phyloP scores from a whole-genome alignment of 1,140 invertebrate genomes.

The Samia ricini region DNA sequence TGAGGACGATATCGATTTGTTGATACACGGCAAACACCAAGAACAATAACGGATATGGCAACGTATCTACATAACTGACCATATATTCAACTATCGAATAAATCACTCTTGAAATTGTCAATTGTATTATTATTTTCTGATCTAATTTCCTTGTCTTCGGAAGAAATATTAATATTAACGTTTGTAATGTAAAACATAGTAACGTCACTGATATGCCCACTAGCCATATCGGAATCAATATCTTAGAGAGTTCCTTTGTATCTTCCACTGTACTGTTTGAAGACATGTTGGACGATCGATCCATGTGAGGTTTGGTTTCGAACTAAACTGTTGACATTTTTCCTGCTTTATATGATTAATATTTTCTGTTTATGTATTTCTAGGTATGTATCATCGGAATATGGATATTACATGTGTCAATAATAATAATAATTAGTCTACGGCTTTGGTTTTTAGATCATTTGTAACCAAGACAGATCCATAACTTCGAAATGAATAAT shows the following conservation, averaged over 20 bases:
- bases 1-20: slow-evolving; percentile 35
- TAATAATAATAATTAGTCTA: no score
- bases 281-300: background rate
- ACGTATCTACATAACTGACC: slow-evolving; percentile 17
- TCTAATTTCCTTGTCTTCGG: slow-evolving; percentile 43
- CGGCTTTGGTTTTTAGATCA: no score
- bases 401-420: no score
- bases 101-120: slow-evolving; percentile 39
- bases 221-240: background rate
- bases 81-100: slow-evolving; percentile 33
- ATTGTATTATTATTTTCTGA: slow-evolving; percentile 40
- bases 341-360: background rate
- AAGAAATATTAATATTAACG: slow-evolving; percentile 22
- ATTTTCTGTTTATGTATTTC: no score
- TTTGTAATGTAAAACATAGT: slow-evolving; percentile 17
- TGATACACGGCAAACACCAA: slow-evolving; percentile 25
- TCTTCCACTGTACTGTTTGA: background rate
- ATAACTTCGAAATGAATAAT: no score
- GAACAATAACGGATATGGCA: background rate
- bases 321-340: background rate
- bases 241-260: background rate
- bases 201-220: background rate
- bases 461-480: no score
- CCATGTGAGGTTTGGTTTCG: background rate
- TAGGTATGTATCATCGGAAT: no score